Conservation (phyloP, 2,888 invertebrate genomes). For the Synanthedon vespiformis region DNA sequence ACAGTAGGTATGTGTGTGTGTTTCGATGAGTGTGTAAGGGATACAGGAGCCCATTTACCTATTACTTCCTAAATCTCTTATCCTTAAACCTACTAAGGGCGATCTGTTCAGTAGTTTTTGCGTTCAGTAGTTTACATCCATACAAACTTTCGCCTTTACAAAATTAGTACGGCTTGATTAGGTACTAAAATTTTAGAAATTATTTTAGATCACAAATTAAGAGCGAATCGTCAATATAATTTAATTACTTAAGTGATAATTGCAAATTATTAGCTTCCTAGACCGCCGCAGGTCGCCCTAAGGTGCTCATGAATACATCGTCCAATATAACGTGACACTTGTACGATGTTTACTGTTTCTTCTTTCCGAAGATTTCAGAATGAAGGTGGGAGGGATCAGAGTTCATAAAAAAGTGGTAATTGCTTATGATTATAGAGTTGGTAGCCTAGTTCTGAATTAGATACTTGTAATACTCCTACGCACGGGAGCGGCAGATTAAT, state of each 20-base stretch:
- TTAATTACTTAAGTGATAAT: conserved; percentile 14
- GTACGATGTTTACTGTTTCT: not conserved
- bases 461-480: conserved; percentile 11
- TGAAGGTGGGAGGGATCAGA: conserved; percentile 6
- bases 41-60: no score
- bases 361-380: not conserved
- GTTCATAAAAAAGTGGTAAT: conserved; percentile 27
- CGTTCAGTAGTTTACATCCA: no score
- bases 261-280: conserved; percentile 27
- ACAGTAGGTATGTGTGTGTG: no score
- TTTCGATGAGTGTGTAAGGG: no score
- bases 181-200: no score
- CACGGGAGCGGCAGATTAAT: conserved; percentile 7
- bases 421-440: conserved; percentile 26
- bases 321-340: conserved; percentile 14
- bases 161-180: no score
- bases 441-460: conserved; percentile 13
- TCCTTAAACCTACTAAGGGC: no score
- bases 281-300: conserved; percentile 18
- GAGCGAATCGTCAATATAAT: conserved; percentile 1
- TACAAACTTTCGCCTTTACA: no score
- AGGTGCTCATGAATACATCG: conserved; percentile 18
- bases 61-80: no score
- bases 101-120: no score
- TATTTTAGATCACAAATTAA: no score